phyloP scores from a whole-genome alignment of 2,113 vertebrate species.

The Oreochromis tanganicae region DNA sequence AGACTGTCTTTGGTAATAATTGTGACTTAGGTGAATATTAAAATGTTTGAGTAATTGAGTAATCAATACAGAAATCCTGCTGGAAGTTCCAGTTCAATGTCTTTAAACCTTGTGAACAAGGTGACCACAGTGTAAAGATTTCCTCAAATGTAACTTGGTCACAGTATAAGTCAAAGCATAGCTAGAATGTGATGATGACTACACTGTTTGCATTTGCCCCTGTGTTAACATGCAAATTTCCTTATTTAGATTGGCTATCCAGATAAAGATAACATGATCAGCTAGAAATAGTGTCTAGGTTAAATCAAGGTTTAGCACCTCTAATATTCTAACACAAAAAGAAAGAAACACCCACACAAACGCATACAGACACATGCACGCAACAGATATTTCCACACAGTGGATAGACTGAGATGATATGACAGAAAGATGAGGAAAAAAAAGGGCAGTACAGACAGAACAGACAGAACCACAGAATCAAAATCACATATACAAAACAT shows the following conservation, averaged over 20 bases:
- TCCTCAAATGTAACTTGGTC: neutral
- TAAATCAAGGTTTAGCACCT: neutral
- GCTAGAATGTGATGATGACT: neutral
- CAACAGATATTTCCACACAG: neutral
- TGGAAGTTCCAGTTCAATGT: neutral
- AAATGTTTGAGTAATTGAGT: neutral
- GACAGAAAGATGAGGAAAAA: constrained; percentile 11
- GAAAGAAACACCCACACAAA: neutral
- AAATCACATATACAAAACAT: neutral
- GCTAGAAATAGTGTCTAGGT: neutral
- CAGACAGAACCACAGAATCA: neutral
- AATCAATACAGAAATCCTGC: neutral
- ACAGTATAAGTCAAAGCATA: neutral
- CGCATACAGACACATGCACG: neutral
- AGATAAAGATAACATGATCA: neutral
- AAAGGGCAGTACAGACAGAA: neutral
- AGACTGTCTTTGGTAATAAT: neutral
- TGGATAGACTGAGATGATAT: constrained; percentile 9
- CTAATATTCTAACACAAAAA: neutral
- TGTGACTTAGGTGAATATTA: neutral
- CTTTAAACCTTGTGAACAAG: neutral
- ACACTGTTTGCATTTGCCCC: neutral
- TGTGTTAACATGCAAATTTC: neutral
- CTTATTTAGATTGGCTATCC: neutral
- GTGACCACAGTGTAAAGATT: neutral